Evolutionary conservation across 2,113 vertebrate species (phyloP), one percentile per base, ranked within the genome.

Genomic region (Scytalopus superciliaris): DNA sequence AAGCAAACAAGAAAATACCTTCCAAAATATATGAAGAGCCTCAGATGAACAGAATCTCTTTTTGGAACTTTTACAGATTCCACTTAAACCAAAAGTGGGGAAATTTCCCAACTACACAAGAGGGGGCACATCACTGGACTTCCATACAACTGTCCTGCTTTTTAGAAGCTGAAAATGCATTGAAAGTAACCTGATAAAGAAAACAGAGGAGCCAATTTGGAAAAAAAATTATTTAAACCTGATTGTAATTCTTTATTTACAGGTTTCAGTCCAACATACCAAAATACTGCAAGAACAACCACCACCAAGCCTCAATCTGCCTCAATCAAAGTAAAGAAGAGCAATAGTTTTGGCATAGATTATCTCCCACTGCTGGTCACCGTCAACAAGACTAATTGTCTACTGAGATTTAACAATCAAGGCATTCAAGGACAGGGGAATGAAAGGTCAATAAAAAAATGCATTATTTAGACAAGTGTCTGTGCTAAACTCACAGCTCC

Each of bases 361-460:
- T 89, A 87, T 62, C 87, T 83, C 62, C 67, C 49, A 89, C 60
- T 57, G 67, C 77, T 85, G 66, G 81, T 79, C 75, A 83, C 89
- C 78, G 77, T 87, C 84, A 88, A 53, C 49, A 87, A 73, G 74
- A 89, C 77, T 95, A 89, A 93, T 42, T 93, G 87, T 93, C 70
- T 87, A 76, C 66, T 53, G 35, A 81, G 81, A 90, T 85, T 92
- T 80, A 94, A 95, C 81, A 91, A 73, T 49, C 63, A 79, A 69
- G 50, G 53, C 81, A 94, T 94, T 94, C 59, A 91, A 66, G 52
- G 47, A 35, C 63, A 85, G 72, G 57, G 50, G 52, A 83, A 66
- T 49, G 50, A 93, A 79, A 89, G 59, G 89, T 91, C 84, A 90
- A 52, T 85, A 14, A 94, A 93, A 78, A 90, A 27, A 42, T 44